phyloP scores from a whole-genome alignment of 2,797 vertebrate species.

The Denticeps clupeoides region DNA sequence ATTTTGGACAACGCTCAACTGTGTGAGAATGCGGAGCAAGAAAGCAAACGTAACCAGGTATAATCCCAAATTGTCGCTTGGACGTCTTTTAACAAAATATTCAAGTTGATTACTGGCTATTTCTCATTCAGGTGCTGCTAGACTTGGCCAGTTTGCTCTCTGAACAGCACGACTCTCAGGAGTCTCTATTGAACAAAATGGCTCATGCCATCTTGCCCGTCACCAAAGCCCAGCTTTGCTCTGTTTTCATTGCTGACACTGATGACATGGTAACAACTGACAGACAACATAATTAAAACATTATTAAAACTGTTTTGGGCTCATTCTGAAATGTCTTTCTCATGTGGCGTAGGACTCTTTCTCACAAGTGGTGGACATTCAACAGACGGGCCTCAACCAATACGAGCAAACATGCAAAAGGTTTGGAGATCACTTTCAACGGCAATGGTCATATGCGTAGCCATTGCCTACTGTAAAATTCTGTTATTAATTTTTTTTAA shows the following conservation, averaged over 20 bases:
- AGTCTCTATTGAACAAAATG: conserved; percentile 76
- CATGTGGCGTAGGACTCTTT: conserved; percentile 38
- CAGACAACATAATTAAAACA: conserved; percentile 2
- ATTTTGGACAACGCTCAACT: conserved; percentile 78
- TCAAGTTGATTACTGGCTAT: background rate
- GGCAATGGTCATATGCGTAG: no score
- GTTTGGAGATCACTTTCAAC: background rate
- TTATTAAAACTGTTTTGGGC: background rate
- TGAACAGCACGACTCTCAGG: conserved; percentile 71
- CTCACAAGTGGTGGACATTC: conserved; percentile 37
- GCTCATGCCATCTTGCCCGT: conserved; percentile 80
- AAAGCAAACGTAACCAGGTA: conserved; percentile 78
- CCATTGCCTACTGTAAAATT: background rate
- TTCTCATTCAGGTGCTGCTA: conserved; percentile 59
- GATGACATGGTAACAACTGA: conserved; percentile 24
- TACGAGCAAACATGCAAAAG: conserved; percentile 25
- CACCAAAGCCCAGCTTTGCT: conserved; percentile 74
- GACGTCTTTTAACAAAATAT: background rate
- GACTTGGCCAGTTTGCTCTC: conserved; percentile 78
- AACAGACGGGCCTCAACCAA: conserved; percentile 29
- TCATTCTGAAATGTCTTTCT: background rate
- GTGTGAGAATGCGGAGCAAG: conserved; percentile 74
- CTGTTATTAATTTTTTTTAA: background rate
- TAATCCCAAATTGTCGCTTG: background rate
- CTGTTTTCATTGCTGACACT: conserved; percentile 72